Conservation (phyloP, 2,113 vertebrate species). For the Pimephales promelas region DNA sequence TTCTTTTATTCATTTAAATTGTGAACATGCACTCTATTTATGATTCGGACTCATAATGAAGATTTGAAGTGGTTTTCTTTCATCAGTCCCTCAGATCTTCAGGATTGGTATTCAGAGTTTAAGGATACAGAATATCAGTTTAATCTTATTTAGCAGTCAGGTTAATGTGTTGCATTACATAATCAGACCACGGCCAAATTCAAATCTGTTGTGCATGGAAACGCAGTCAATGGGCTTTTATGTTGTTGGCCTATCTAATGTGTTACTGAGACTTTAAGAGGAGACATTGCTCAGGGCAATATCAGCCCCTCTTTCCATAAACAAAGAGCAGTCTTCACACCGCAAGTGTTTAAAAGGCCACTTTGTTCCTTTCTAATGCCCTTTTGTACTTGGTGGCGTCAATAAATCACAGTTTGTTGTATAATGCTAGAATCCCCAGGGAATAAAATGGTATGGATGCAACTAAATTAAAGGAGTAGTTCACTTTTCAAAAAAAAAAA, state of each 20-base stretch:
- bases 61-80: too few species aligned
- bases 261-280: not conserved
- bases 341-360: not conserved
- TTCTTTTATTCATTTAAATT: too few species aligned
- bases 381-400: not conserved
- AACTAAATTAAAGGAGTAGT: too few species aligned
- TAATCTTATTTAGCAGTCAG: not conserved
- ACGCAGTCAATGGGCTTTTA: not conserved
- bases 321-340: not conserved
- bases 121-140: not conserved
- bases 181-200: not conserved
- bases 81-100: not conserved
- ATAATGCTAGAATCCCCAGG: not conserved
- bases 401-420: constrained; percentile 19
- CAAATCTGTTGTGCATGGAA: not conserved
- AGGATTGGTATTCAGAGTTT: not conserved
- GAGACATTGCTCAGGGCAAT: not conserved
- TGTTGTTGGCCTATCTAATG: not conserved
- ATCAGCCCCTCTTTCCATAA: not conserved
- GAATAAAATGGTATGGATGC: not conserved
- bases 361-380: constrained; percentile 16
- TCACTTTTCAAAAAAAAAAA: too few species aligned
- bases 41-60: too few species aligned
- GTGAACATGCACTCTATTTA: too few species aligned
- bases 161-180: not conserved